A percentile compares a stretch with the other conserved stretches of the same genome.
These are phyloP conservation scores for Zonitis immaculata DNA, from an alignment of 2,888 invertebrate species.

Conservation along the genomic window DNA sequence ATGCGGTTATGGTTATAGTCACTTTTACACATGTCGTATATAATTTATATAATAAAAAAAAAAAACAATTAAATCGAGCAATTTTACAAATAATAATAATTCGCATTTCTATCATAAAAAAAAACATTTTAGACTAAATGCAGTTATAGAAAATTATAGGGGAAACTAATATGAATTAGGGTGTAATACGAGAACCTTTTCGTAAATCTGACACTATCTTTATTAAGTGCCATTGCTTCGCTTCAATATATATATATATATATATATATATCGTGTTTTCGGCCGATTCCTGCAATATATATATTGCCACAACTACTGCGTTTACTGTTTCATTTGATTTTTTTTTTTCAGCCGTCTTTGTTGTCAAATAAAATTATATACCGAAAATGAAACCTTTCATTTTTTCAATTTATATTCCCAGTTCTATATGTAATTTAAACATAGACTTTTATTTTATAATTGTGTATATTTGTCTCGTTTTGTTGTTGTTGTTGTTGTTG, in stretches of 20 bases:
- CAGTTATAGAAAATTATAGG: conserved; percentile 14
- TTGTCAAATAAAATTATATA: conserved; percentile 1
- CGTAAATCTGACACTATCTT: conserved; percentile 23
- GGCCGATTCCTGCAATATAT: conserved; percentile 4
- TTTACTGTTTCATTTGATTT: background rate
- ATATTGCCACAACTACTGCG: conserved; percentile 4
- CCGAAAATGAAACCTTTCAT: conserved; percentile 1
- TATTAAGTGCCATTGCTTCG: conserved; percentile 20
- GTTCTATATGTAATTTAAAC: background rate
- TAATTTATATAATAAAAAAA: too few relatives aligned
- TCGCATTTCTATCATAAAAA: background rate
- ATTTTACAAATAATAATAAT: background rate
- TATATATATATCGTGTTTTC: conserved; percentile 18
- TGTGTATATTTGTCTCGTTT: conserved; percentile 2
- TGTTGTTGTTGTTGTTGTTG: background rate
- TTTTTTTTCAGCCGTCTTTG: conserved; percentile 4
- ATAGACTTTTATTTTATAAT: background rate
- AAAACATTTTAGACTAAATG: conserved; percentile 5
- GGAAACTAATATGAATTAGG: conserved; percentile 14
- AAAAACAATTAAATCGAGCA: background rate
- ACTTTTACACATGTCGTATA: conserved; percentile 33
- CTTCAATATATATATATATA: too few relatives aligned
- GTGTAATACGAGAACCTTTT: conserved; percentile 20
- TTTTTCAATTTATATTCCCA: background rate
- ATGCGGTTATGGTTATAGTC: conserved; percentile 40